Conservation (phyloP, 1,140 invertebrate species). For the Hylaeus anthracinus region DNA sequence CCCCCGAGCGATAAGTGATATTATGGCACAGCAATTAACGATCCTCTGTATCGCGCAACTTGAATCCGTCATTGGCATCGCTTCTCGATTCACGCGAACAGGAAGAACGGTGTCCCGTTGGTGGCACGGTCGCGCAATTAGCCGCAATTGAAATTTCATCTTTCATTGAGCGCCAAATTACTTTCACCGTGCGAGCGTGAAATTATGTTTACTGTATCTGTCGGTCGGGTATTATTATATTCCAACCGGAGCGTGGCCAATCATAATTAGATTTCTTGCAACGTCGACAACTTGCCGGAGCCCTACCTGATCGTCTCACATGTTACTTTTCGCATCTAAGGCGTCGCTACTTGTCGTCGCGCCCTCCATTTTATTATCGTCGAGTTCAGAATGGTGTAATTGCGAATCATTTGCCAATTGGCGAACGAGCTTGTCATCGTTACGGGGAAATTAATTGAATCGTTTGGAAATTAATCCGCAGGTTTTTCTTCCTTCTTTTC, state of each 20-base stretch:
- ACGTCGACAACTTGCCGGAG: not conserved
- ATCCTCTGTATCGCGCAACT: conserved; percentile 46
- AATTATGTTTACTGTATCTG: conserved; percentile 39
- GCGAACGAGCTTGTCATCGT: too few species aligned
- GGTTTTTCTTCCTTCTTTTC: not conserved
- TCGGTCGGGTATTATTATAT: conserved; percentile 7
- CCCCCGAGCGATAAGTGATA: conserved; percentile 42
- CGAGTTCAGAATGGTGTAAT: not conserved
- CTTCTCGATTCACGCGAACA: conserved; percentile 35
- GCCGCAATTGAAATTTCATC: conserved; percentile 53
- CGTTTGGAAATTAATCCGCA: not conserved
- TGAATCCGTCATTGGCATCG: conserved; percentile 56
- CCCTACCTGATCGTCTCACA: not conserved
- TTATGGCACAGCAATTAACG: conserved; percentile 41
- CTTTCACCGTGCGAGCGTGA: conserved; percentile 24
- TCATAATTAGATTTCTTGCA: conserved; percentile 19
- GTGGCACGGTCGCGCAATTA: conserved; percentile 34
- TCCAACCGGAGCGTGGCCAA: not conserved
- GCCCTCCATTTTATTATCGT: not conserved
- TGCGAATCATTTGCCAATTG: conserved; percentile 1
- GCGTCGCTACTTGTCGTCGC: not conserved
- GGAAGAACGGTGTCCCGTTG: conserved; percentile 34
- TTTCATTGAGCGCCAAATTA: conserved; percentile 38
- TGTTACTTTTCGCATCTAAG: not conserved
- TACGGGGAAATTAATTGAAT: not conserved